Percentiles rank a stretch among this genome's conserved stretches.
These are phyloP conservation scores for Urosaurus nigricauda DNA, from an alignment of 2,797 vertebrate genomes.

Conservation along the genomic window DNA sequence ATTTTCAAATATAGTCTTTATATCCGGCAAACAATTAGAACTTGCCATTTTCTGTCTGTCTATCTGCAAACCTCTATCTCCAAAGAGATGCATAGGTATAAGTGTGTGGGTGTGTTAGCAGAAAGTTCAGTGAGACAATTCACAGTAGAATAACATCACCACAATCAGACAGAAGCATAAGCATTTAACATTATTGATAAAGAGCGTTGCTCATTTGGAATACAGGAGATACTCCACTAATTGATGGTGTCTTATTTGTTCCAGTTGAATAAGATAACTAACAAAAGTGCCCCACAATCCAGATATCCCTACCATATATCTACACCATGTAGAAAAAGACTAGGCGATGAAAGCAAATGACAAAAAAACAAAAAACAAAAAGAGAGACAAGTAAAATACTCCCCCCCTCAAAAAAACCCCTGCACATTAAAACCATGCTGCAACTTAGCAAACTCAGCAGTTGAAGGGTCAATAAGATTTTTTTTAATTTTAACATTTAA, in stretches of 20 bases:
- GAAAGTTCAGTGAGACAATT: neutral
- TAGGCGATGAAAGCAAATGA: neutral
- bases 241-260: neutral
- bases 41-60: too few relatives aligned
- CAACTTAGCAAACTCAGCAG: neutral
- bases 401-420: too few relatives aligned
- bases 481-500: neutral
- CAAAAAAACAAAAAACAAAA: too few relatives aligned
- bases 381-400: too few relatives aligned
- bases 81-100: neutral
- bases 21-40: neutral
- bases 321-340: neutral
- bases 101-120: neutral
- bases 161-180: neutral
- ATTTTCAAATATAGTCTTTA: slow-evolving; percentile 1
- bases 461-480: neutral
- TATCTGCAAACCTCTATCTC: too few relatives aligned
- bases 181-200: neutral
- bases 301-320: too few relatives aligned
- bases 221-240: neutral
- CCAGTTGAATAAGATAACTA: neutral
- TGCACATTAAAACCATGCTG: too few relatives aligned
- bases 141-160: neutral
- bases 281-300: neutral
- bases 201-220: neutral